These are phyloP conservation scores for Tauraco erythrolophus DNA, from an alignment of 2,113 vertebrate species.

Conservation along the genomic window DNA sequence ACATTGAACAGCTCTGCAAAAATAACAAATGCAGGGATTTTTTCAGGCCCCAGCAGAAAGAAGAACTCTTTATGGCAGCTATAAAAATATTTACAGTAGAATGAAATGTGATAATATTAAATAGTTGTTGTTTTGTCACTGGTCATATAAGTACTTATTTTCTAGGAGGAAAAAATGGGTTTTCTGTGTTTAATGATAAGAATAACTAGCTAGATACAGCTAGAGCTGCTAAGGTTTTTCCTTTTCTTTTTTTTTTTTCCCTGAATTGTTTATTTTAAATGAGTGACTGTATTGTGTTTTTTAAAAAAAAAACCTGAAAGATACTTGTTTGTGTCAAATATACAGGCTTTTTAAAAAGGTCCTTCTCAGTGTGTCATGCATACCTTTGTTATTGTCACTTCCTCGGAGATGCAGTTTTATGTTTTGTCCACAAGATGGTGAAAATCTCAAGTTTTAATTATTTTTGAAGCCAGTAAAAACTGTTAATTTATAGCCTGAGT, in stretches of 20 bases:
- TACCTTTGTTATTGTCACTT: slow-evolving; percentile 23
- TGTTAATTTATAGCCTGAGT: slow-evolving; percentile 66
- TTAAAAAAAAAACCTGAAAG: not conserved
- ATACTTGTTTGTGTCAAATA: not conserved
- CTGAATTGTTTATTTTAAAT: not conserved
- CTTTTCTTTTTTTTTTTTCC: rapidly evolving
- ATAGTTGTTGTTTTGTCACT: slow-evolving; percentile 22
- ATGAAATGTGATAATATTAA: slow-evolving; percentile 12
- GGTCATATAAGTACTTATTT: not conserved
- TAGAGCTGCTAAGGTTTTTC: not conserved
- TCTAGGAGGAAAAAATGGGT: not conserved
- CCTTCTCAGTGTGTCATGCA: not conserved
- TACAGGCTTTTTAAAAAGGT: not conserved
- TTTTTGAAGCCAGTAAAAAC: slow-evolving; percentile 47
- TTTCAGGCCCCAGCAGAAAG: not conserved
- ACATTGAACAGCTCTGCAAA: not conserved
- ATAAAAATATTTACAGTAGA: slow-evolving; percentile 38
- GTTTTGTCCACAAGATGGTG: slow-evolving; percentile 83
- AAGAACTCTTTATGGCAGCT: not conserved
- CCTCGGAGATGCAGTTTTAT: slow-evolving; percentile 65
- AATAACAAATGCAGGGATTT: not conserved
- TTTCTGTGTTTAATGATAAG: not conserved
- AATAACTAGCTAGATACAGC: not conserved
- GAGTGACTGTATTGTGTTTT: not conserved
- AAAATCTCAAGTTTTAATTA: slow-evolving; percentile 79